Evolutionary conservation across 1,140 invertebrate genomes (phyloP).

Genomic region (Battus philenor): DNA sequence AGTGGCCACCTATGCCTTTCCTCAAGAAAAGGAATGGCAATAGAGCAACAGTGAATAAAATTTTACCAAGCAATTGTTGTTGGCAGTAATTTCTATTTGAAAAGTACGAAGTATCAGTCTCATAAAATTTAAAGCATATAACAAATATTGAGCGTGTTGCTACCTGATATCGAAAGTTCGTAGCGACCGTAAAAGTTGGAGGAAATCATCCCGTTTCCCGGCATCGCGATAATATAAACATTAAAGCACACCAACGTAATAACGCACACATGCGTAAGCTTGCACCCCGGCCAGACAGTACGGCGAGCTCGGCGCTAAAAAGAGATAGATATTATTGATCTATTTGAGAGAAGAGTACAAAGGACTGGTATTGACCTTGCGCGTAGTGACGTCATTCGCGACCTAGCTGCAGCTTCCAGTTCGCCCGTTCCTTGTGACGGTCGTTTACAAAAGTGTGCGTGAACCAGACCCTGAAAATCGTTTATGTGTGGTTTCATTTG

Average conservation of each 20-base stretch:
- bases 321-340: conserved; percentile 22
- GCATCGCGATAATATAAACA: conserved; percentile 12
- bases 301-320: conserved; percentile 39
- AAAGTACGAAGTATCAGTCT: not conserved
- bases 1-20: no score
- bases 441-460: conserved; percentile 38
- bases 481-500: conserved; percentile 30
- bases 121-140: conserved; percentile 2
- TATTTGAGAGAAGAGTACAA: conserved; percentile 19
- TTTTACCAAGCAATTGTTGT: no score
- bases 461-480: conserved; percentile 67
- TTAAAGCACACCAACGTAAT: not conserved
- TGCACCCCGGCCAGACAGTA: conserved; percentile 56
- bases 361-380: conserved; percentile 69
- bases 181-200: conserved; percentile 10
- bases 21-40: no score
- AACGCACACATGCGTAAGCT: conserved; percentile 25
- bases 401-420: conserved; percentile 62
- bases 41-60: no score
- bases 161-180: conserved; percentile 8
- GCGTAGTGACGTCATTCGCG: conserved; percentile 62
- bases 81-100: no score
- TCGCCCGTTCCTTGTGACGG: conserved; percentile 3
- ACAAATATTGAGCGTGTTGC: conserved; percentile 9
- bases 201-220: conserved; percentile 4